A percentile compares a stretch with the other conserved stretches of the same genome.
phyloP scores from a whole-genome alignment of 2,888 invertebrate genomes.

The Machimus rusticus region DNA sequence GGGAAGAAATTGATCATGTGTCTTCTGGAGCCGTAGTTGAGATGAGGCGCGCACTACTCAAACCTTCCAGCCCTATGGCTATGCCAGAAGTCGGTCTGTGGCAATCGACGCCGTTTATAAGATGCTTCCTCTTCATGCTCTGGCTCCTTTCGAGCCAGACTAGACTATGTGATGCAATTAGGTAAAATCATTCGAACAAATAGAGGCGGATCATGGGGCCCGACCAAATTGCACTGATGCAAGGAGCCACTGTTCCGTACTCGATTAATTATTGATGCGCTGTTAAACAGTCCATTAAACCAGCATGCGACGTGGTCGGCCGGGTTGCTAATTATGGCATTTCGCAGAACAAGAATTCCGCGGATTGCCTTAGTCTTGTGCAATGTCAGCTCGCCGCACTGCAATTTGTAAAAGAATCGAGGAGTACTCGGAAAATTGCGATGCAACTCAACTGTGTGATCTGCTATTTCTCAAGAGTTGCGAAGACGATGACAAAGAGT shows the following conservation, averaged over 20 bases:
- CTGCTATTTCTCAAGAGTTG: background rate
- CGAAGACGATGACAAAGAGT: background rate
- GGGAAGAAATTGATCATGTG: background rate
- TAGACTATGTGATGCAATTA: background rate
- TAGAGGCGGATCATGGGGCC: background rate
- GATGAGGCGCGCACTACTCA: background rate
- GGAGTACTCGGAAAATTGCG: background rate
- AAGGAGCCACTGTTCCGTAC: background rate
- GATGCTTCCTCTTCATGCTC: background rate
- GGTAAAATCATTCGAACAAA: background rate
- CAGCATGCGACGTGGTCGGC: background rate
- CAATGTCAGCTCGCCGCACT: background rate
- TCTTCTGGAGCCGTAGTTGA: background rate
- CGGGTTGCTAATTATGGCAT: background rate
- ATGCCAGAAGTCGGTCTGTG: background rate
- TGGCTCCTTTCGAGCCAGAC: background rate
- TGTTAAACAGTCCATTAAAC: constrained; percentile 18
- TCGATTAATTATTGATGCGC: constrained; percentile 7
- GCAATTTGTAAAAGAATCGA: background rate
- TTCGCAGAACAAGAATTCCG: background rate
- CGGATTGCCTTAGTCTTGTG: background rate
- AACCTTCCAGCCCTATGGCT: background rate
- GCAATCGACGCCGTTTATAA: background rate
- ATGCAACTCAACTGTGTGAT: background rate
- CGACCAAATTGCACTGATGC: background rate